Evolutionary conservation across 2,113 vertebrate species (phyloP).

Genomic region (Himantopus leucocephalus): DNA sequence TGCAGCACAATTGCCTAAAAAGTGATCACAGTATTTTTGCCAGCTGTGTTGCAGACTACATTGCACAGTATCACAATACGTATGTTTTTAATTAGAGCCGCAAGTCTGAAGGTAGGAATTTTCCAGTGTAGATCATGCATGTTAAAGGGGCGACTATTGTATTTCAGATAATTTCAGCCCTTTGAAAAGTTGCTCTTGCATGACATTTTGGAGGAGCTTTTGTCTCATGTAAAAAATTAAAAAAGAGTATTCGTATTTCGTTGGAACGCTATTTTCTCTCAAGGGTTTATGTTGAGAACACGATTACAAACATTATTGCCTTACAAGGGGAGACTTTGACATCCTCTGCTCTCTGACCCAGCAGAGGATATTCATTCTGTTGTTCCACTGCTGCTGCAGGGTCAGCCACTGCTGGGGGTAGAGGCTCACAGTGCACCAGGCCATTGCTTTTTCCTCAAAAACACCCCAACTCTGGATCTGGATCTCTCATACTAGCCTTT

Average conservation of each 20-base stretch:
- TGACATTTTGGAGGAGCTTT: neutral
- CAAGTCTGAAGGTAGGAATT: neutral
- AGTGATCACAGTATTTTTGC: accelerated
- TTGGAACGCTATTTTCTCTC: neutral
- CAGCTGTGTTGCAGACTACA: neutral
- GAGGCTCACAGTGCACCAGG: neutral
- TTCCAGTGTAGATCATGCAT: neutral
- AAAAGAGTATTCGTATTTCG: neutral
- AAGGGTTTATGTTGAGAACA: neutral
- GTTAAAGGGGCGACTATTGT: neutral
- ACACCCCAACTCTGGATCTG: neutral
- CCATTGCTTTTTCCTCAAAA: neutral
- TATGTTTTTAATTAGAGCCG: neutral
- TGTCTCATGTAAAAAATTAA: neutral
- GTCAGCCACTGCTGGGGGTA: neutral
- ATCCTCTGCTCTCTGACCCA: accelerated
- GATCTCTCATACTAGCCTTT: neutral
- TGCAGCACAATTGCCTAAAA: neutral
- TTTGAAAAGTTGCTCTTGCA: neutral
- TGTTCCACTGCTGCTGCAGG: neutral
- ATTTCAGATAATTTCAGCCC: neutral
- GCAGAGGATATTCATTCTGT: neutral
- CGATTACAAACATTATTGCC: neutral
- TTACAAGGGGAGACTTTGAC: neutral
- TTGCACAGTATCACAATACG: neutral